Base-by-base conservation (phyloP, 2,797 vertebrate genomes). In the Monodelphis domestica region DNA sequence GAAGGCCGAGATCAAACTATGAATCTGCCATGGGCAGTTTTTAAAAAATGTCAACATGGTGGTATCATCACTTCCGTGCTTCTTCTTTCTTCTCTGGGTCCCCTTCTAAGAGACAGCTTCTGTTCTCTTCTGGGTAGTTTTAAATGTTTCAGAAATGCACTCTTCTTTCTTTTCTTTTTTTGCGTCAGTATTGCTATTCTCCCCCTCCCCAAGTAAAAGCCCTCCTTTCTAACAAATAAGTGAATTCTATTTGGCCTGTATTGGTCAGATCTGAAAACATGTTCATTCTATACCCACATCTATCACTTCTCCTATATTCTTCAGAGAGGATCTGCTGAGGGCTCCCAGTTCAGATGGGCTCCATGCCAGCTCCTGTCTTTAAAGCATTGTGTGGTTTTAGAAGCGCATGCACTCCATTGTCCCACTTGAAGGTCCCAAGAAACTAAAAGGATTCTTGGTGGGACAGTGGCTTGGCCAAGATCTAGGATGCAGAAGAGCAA, bases 331-430 rank as follows among this genome's bases (percentile, higher is more conserved):
- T 26, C 93, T 45, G 55, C 11, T n/a, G 11, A 94, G 63, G 50
- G 5, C 87, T 84, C 51, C 7, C 87, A 93, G 93, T 89, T 93
- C 52, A 94, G 29, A 54, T 89, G 94, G 78, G 52, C 5, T 92
- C 63, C 38, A 45, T 38, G 63, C 17, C 26, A 45, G n/a, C 38
- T 45, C 38, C 45, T 5, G 2, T 14, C 63, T 63, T 63, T n/a
- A n/a, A 12, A 33, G 59, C 33, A 12, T 14, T 70, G 59, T 17
- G 59, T 70, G 33, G 21, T 84, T 84, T 84, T 4, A 5, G 21
- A 84, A 84, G 7, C 38, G 50, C 38, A 38, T 21, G 45, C 50
- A 84, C 9, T 84, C 38, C 24, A 50, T 50, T 78, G 78, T 45
- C 26, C 38, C 21, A 45, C 21, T 84, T 38, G 70, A 24, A 84